Evolutionary conservation across 2,797 vertebrate species (phyloP), one percentile per base, ranked within the genome.

Genomic region (Micrastur ruficollis): DNA sequence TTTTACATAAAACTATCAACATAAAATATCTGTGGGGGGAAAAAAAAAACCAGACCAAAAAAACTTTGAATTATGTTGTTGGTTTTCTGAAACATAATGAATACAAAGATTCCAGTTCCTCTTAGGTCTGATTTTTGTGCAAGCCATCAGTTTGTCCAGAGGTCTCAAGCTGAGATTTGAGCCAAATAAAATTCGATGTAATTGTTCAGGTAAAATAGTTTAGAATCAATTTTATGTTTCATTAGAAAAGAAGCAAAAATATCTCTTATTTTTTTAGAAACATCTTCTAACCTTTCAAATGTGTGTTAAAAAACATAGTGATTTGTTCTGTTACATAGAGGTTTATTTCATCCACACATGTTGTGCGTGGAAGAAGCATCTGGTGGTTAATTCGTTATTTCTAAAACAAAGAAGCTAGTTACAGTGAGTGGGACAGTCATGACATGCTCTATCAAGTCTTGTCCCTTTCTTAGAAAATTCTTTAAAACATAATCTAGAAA

Each of bases 341-440:
- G 9, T 6, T 93, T 91, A 32, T 67, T 93, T 94, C 23, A 23
- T 87, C 66, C 71, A 73, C 27, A 34, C 56, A 3, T 56, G 13
- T 21, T 52, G 68, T 72, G 31, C 47, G 65, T 76, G 53, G 49
- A 92, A 95, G 74, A 75, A 94, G 62, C 62, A 94, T 89, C 82
- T 95, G 66, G 14, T 73, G 34, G 55, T 93, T 94, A 90, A 85
- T 84, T 92, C 44, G 53, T 94, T 96, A 78, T 63, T 95, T 94
- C 40, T 92, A 79, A 94, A 97, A 86, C 59, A 89, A 97, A 94
- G 62, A 75, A 78, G 75, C 22, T 65, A 53, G 82, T 95, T 86
- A 63, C 26, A 78, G 81, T 91, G 46, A 91, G 70, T 92, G 56
- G 95, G 73, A 86, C 32, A 82, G 83, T 36, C 46, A 34, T 72